Evolutionary conservation across 2,113 vertebrate species (phyloP), one percentile per base, ranked within the genome.

Genomic region (Pyrgilauda ruficollis): DNA sequence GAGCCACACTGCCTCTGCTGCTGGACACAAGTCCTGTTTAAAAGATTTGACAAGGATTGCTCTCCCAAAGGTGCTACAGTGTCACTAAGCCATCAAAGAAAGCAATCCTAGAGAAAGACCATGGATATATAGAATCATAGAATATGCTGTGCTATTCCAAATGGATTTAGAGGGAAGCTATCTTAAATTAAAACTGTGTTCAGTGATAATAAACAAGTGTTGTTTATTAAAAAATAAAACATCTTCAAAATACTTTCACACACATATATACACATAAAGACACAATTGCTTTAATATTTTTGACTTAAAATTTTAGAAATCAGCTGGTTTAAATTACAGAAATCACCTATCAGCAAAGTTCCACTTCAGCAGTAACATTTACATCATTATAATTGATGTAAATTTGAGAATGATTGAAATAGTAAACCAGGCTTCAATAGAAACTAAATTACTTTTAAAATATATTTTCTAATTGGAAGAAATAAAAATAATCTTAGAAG

Each of bases 141-240:
- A 52, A 74, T 67, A 52, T n/a, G 23, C 27, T 81, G 27, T 14
- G 22, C 33, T n/a, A 53, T 56, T 84, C 72, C 55, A 88, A 85
- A 88, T 8, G 16, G 47, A 74, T 66, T 66, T 50, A 81, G 69
- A 46, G 14, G 37, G 49, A 84, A 72, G 44, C 37, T 55, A 58
- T 33, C 73, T 52, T 83, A 84, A 80, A 90, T 70, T 76, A 75
- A 72, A 95, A 89, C 46, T 61, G 35, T 15, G 8, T 39, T 82
- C 41, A 88, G 63, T 73, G 49, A 87, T 74, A 89, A 81, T 56
- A 84, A 94, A 81, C 16, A 86, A 87, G 18, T 41, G 16, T 23
- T 53, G 21, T 82, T 94, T 91, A 91, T 87, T 96, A 85, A 76
- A 84, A 92, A 75, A 72, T 43, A 79, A 80, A 89, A 47, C 13